Percentiles rank a stretch among this genome's conserved stretches.
Evolutionary conservation across 2,113 vertebrate species (phyloP).

Genomic region (Arothron firmamentum): DNA sequence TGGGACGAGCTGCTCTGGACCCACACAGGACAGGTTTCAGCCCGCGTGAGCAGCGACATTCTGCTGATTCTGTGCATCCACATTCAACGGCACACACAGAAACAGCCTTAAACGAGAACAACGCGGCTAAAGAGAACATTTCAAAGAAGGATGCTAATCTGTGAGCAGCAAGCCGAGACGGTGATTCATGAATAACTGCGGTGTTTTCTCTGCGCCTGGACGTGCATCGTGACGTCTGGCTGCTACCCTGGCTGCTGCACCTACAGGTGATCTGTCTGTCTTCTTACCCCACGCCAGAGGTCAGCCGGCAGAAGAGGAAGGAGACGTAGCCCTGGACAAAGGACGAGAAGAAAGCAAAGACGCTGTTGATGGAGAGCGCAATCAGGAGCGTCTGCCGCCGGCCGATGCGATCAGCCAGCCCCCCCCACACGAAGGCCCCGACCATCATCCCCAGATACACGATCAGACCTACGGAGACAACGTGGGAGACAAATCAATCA

Average conservation of each 20-base stretch:
- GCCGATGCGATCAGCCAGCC: constrained; percentile 91
- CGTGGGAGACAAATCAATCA: background rate
- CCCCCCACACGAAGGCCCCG: constrained; percentile 94
- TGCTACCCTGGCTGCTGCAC: constrained; percentile 9
- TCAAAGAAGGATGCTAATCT: no score
- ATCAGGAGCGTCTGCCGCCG: constrained; percentile 94
- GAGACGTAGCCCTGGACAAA: constrained; percentile 97
- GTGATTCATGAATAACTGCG: no score
- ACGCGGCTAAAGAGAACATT: no score
- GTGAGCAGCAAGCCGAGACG: no score
- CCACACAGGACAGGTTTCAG: no score
- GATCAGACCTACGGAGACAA: constrained; percentile 80
- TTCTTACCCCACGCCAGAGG: constrained; percentile 91
- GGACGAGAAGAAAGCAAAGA: constrained; percentile 98
- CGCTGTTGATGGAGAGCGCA: constrained; percentile 96
- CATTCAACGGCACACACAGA: no score
- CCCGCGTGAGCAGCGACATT: no score
- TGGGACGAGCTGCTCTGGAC: no score
- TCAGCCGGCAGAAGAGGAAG: constrained; percentile 93
- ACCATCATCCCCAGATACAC: constrained; percentile 99
- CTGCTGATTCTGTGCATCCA: no score
- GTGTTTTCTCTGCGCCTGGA: background rate
- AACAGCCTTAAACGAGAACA: no score
- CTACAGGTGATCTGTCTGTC: constrained; percentile 26
- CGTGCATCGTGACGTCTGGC: background rate